Percentiles rank a stretch among this genome's conserved stretches.
These are phyloP conservation scores for Mallotus villosus DNA, from an alignment of 2,797 vertebrate species.

Conservation along the genomic window DNA sequence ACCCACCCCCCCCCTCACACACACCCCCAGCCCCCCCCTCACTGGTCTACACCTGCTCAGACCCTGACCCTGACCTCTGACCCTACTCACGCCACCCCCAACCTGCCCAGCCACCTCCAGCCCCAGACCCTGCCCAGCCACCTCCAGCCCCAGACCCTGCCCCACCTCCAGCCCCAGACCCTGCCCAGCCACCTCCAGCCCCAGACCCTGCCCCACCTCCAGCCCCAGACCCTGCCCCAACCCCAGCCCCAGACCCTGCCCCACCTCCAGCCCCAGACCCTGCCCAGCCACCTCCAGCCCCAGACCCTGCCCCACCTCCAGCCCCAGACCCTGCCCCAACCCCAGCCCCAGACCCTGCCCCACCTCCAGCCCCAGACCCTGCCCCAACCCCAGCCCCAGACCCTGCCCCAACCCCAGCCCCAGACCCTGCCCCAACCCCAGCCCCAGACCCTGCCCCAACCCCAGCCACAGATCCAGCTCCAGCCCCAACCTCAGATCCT, in stretches of 20 bases:
- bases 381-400: conserved; percentile 38
- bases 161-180: conserved; percentile 3
- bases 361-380: conserved; percentile 8
- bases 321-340: conserved; percentile 22
- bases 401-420: neutral
- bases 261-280: too few relatives aligned
- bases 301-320: neutral
- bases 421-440: conserved; percentile 1
- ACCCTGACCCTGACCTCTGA: conserved; percentile 4
- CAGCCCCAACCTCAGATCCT: conserved; percentile 46
- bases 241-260: neutral
- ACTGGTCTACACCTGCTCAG: conserved; percentile 8
- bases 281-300: neutral
- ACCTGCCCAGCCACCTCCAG: conserved; percentile 37
- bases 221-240: neutral
- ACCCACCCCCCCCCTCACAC: conserved; percentile 16
- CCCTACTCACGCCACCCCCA: conserved; percentile 15
- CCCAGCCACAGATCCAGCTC: conserved; percentile 26
- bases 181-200: conserved; percentile 48
- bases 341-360: neutral
- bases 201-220: conserved; percentile 28
- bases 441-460: conserved; percentile 28
- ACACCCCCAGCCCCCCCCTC: conserved; percentile 16
- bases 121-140: conserved; percentile 9
- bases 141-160: too few relatives aligned